Evolutionary conservation across 2,888 invertebrate species (phyloP).

Genomic region (Pimpla rufipes): DNA sequence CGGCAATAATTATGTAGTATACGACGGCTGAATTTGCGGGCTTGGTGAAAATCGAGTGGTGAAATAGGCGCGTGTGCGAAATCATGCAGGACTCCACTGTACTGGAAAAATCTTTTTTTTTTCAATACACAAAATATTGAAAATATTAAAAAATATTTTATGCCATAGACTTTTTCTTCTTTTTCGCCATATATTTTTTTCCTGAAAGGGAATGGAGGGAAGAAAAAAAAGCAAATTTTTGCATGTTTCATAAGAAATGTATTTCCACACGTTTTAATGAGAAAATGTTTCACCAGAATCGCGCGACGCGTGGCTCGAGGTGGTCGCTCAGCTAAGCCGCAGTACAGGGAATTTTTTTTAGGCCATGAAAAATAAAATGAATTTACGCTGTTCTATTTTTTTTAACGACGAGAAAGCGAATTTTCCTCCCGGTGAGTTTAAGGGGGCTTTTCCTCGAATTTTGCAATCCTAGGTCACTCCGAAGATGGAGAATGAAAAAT

Average conservation of each 20-base stretch:
- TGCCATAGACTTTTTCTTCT: not conserved
- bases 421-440: too few species aligned
- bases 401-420: too few species aligned
- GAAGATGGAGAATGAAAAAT: not conserved
- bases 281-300: constrained; percentile 67
- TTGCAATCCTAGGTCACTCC: not conserved
- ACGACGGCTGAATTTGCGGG: not conserved
- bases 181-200: not conserved
- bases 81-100: not conserved
- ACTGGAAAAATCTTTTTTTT: not conserved
- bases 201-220: not conserved
- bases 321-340: constrained; percentile 58
- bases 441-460: not conserved
- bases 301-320: constrained; percentile 40
- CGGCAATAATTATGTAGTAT: too few species aligned
- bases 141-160: too few species aligned
- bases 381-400: constrained; percentile 15
- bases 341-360: constrained; percentile 70
- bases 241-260: constrained; percentile 76
- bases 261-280: constrained; percentile 69
- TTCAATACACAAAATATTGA: too few species aligned
- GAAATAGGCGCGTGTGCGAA: not conserved
- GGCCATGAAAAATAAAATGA: constrained; percentile 75
- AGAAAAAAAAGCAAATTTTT: constrained; percentile 21
- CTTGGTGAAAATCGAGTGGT: not conserved